A percentile compares a stretch with the other conserved stretches of the same genome.
These are phyloP conservation scores for Campopleginae sp. DNA, from an alignment of 2,888 invertebrate genomes.

Conservation along the genomic window DNA sequence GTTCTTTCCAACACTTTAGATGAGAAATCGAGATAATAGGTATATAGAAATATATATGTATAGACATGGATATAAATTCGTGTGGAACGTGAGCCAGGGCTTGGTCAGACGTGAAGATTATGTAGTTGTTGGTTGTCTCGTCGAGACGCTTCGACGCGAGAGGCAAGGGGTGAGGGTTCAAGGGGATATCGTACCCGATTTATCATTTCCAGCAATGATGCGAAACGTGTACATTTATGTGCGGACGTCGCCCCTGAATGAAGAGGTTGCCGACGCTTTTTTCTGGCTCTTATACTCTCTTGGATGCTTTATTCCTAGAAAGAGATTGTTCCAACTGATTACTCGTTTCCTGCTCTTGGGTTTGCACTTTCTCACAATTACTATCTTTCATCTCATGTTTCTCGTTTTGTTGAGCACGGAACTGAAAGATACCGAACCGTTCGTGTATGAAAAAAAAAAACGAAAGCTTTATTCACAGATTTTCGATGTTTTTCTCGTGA, in stretches of 20 bases:
- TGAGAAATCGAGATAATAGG: conserved; percentile 30
- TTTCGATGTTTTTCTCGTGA: too few species aligned
- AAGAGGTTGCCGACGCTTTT: conserved; percentile 29
- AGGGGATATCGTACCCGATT: conserved; percentile 65
- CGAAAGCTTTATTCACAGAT: too few species aligned
- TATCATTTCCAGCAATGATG: conserved; percentile 66
- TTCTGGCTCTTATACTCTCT: background rate
- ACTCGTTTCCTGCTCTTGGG: background rate
- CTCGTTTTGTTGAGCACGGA: conserved; percentile 17
- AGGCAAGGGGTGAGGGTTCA: conserved; percentile 51
- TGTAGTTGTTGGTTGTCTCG: conserved; percentile 36
- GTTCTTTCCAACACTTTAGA: conserved; percentile 62
- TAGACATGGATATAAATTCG: background rate
- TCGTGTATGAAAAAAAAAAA: too few species aligned
- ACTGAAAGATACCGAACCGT: background rate
- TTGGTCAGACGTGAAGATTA: conserved; percentile 61
- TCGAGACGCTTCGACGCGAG: conserved; percentile 35
- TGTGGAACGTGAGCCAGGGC: conserved; percentile 9
- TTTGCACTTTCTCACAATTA: conserved; percentile 7
- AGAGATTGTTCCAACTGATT: conserved; percentile 29
- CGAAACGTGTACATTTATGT: conserved; percentile 40
- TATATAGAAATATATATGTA: background rate
- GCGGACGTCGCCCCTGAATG: conserved; percentile 41
- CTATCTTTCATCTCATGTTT: conserved; percentile 6
- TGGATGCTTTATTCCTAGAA: conserved; percentile 26